Conservation (phyloP, 1,140 invertebrate genomes). For the Orussus abietinus region DNA sequence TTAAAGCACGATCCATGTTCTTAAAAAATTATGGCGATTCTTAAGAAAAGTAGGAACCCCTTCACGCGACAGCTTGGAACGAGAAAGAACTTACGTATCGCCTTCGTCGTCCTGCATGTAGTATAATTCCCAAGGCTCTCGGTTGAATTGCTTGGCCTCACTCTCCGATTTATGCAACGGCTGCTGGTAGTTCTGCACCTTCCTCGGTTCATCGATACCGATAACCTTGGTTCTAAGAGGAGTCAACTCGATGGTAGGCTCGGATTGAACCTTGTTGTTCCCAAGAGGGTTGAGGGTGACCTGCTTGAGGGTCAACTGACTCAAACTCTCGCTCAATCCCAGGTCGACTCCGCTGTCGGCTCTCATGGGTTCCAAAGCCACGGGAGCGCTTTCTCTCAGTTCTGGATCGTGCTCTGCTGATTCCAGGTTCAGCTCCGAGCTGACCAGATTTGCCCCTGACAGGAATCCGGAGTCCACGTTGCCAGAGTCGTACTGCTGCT, state of each 20-base stretch:
- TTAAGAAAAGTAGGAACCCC: background rate
- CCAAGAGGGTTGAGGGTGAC: slow-evolving; percentile 23
- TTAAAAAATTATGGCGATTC: no score
- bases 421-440: slow-evolving; percentile 33
- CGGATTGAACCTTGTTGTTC: slow-evolving; percentile 21
- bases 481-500: slow-evolving; percentile 20
- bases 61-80: background rate
- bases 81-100: slow-evolving; percentile 62
- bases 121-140: slow-evolving; percentile 55
- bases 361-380: slow-evolving; percentile 41
- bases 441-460: slow-evolving; percentile 53
- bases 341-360: slow-evolving; percentile 55
- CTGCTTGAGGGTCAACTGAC: slow-evolving; percentile 50
- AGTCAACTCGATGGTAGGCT: slow-evolving; percentile 20
- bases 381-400: slow-evolving; percentile 5
- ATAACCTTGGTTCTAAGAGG: slow-evolving; percentile 16
- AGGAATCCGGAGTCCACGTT: slow-evolving; percentile 55
- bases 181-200: background rate
- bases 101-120: slow-evolving; percentile 67
- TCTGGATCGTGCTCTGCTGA: slow-evolving; percentile 9
- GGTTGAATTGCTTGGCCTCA: slow-evolving; percentile 19
- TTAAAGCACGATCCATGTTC: no score
- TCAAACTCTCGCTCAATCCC: slow-evolving; percentile 53
- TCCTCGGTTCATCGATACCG: background rate
- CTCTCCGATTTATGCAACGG: slow-evolving; percentile 6